Percentiles rank a stretch among this genome's conserved stretches.
Evolutionary conservation across 2,113 vertebrate species (phyloP).

Genomic region (Gnathonemus echidnorhynchus): DNA sequence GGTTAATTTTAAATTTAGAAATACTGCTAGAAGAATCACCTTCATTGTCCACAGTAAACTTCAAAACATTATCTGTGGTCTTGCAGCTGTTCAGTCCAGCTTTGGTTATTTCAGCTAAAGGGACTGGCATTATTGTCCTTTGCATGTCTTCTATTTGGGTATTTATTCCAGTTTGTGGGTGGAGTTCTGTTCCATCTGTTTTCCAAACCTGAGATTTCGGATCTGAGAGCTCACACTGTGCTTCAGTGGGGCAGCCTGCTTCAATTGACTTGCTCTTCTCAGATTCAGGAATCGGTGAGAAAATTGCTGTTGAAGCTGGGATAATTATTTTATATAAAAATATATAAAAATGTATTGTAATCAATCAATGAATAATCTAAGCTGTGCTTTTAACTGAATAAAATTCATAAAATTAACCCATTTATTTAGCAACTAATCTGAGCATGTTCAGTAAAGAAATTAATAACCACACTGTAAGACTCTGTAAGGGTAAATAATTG

Average conservation of each 20-base stretch:
- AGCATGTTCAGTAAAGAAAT: neutral
- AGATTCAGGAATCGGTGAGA: slow-evolving; percentile 49
- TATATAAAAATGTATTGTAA: neutral
- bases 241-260: slow-evolving; percentile 50
- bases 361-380: neutral
- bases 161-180: slow-evolving; percentile 41
- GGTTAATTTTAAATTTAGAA: neutral
- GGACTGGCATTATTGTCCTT: slow-evolving; percentile 49
- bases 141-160: slow-evolving; percentile 47
- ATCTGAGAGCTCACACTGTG: slow-evolving; percentile 57
- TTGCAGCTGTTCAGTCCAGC: slow-evolving; percentile 60
- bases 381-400: neutral
- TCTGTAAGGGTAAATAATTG: neutral
- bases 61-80: slow-evolving; percentile 51
- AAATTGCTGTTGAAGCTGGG: slow-evolving; percentile 44
- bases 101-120: slow-evolving; percentile 48
- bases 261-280: slow-evolving; percentile 45
- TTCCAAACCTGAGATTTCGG: slow-evolving; percentile 55
- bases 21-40: slow-evolving; percentile 49
- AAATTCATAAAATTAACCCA: neutral
- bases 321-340: neutral
- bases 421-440: neutral
- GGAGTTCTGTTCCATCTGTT: slow-evolving; percentile 55
- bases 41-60: slow-evolving; percentile 61
- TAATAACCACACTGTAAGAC: neutral